phyloP scores from a whole-genome alignment of 2,888 invertebrate genomes.

The Mimas tiliae region DNA sequence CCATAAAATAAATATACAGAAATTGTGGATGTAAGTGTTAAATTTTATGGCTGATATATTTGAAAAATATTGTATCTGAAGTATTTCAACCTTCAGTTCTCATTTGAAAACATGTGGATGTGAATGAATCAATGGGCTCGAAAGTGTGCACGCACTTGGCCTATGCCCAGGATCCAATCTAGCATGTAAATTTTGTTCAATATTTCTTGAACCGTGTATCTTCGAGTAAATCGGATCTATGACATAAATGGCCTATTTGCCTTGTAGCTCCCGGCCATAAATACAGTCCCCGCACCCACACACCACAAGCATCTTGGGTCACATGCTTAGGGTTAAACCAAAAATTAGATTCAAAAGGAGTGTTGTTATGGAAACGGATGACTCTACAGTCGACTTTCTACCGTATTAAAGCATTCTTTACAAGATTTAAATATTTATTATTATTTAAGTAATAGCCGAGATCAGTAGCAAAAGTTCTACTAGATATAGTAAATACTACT shows the following conservation, averaged over 20 bases:
- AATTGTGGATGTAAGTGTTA: too few species aligned
- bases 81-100: too few species aligned
- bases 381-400: too few species aligned
- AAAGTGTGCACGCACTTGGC: neutral
- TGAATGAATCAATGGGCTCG: neutral
- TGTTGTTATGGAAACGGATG: neutral
- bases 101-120: neutral
- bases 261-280: neutral
- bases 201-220: neutral
- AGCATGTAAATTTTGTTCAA: constrained; percentile 10
- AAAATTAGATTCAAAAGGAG: neutral
- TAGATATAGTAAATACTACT: too few species aligned
- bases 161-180: neutral
- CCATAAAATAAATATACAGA: too few species aligned
- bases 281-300: neutral
- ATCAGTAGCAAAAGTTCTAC: too few species aligned
- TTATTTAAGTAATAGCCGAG: too few species aligned
- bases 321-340: too few species aligned
- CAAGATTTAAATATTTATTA: too few species aligned
- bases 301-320: neutral
- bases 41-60: too few species aligned
- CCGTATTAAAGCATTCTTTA: too few species aligned
- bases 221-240: neutral
- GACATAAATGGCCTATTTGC: neutral
- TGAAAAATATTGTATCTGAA: too few species aligned